phyloP scores from a whole-genome alignment of 2,797 vertebrate genomes.

The Phrynocephalus guinanensis region DNA sequence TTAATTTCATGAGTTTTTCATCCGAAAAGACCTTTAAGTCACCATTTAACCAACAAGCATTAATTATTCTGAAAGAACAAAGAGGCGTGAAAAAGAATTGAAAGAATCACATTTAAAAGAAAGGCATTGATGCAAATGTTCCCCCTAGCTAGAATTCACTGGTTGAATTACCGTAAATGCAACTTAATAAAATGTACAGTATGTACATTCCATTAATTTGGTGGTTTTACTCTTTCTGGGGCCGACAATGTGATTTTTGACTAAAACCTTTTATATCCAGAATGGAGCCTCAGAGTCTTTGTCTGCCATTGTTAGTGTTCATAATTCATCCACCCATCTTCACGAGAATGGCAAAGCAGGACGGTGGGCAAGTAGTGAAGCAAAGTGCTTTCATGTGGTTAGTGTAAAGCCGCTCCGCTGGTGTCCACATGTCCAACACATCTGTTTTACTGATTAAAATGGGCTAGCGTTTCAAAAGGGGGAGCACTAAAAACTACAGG shows the following conservation, averaged over 20 bases:
- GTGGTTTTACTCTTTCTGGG: too few relatives aligned
- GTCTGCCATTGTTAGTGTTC: background rate
- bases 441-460: conserved; percentile 43
- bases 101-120: background rate
- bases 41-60: background rate
- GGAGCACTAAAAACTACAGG: background rate
- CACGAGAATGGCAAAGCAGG: conserved; percentile 10
- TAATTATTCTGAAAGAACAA: background rate
- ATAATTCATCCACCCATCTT: rapidly evolving
- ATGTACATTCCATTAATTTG: background rate
- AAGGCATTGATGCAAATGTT: background rate
- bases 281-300: conserved; percentile 16
- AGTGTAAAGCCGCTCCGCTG: conserved; percentile 26
- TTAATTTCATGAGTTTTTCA: background rate
- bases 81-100: background rate
- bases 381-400: conserved; percentile 10
- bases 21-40: background rate
- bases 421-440: background rate
- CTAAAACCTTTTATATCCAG: background rate
- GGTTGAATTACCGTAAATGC: too few relatives aligned
- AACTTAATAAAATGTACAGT: too few relatives aligned
- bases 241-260: too few relatives aligned
- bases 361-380: background rate
- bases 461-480: background rate
- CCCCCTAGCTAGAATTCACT: too few relatives aligned